A percentile compares a stretch with the other conserved stretches of the same genome.
phyloP scores from a whole-genome alignment of 2,888 invertebrate genomes.

The Mactromeris polynyma region DNA sequence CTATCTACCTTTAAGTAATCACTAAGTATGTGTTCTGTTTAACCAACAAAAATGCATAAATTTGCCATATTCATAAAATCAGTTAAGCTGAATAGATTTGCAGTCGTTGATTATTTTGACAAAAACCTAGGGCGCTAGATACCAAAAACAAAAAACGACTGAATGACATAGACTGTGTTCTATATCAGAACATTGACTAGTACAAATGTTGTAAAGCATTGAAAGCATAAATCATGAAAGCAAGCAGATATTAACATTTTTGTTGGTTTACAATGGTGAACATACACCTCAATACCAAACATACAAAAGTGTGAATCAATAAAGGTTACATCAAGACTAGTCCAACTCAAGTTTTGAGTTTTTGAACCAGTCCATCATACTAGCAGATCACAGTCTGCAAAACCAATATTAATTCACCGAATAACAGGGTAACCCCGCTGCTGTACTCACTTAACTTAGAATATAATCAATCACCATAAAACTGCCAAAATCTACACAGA shows the following conservation, averaged over 20 bases:
- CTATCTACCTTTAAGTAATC: no score
- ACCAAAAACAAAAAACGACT: no score
- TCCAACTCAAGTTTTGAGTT: conserved; percentile 72
- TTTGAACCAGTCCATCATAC: conserved; percentile 77
- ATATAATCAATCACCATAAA: conserved; percentile 46
- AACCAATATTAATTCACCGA: conserved; percentile 56
- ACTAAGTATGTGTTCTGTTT: not conserved
- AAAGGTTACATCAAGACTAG: conserved; percentile 56
- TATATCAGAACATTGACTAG: no score
- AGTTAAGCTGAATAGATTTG: no score
- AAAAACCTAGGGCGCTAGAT: no score
- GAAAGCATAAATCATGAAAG: not conserved
- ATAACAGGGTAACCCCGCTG: conserved; percentile 66
- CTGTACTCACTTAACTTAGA: conserved; percentile 55
- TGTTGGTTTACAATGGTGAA: not conserved
- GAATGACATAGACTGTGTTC: no score
- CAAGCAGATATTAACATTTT: not conserved
- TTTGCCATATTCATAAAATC: not conserved
- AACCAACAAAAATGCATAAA: conserved; percentile 6
- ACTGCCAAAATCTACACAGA: not conserved
- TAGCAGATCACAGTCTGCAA: conserved; percentile 63
- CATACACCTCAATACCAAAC: not conserved
- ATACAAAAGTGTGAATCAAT: conserved; percentile 39
- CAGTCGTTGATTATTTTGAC: no score
- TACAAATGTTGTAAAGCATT: no score